These are phyloP conservation scores for Alviniconcha marisindica DNA, from an alignment of 1,140 invertebrate genomes.

Conservation along the genomic window DNA sequence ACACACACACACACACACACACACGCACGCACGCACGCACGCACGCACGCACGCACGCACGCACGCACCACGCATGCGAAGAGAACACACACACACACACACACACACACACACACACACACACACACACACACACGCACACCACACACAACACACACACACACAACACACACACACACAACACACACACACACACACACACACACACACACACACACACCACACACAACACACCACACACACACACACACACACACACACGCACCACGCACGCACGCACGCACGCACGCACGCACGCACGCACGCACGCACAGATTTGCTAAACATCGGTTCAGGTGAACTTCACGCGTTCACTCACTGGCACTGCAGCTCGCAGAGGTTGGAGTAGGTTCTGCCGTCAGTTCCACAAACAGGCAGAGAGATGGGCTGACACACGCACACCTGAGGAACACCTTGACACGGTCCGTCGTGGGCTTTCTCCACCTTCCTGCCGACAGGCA, in stretches of 20 bases:
- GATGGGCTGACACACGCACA: conserved; percentile 42
- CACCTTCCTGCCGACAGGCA: not conserved
- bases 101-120: not conserved
- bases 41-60: not conserved
- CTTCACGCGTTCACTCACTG: conserved; percentile 24
- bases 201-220: not conserved
- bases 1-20: conserved; percentile 16
- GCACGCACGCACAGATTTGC: not conserved
- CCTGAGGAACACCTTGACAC: conserved; percentile 29
- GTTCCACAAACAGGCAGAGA: conserved; percentile 85
- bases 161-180: not conserved
- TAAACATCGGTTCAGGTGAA: too few relatives aligned
- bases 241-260: conserved; percentile 9
- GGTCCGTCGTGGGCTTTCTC: conserved; percentile 18
- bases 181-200: not conserved
- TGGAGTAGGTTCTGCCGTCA: conserved; percentile 81
- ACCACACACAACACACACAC: not conserved
- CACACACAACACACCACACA: not conserved
- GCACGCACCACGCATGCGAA: too few relatives aligned
- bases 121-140: too few relatives aligned
- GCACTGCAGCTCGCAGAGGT: conserved; percentile 76
- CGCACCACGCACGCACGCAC: not conserved
- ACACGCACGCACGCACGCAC: not conserved
- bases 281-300: not conserved
- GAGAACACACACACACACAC: not conserved